Evolutionary conservation across 2,113 vertebrate species (phyloP).

Genomic region (Opisthocomus hoazin): DNA sequence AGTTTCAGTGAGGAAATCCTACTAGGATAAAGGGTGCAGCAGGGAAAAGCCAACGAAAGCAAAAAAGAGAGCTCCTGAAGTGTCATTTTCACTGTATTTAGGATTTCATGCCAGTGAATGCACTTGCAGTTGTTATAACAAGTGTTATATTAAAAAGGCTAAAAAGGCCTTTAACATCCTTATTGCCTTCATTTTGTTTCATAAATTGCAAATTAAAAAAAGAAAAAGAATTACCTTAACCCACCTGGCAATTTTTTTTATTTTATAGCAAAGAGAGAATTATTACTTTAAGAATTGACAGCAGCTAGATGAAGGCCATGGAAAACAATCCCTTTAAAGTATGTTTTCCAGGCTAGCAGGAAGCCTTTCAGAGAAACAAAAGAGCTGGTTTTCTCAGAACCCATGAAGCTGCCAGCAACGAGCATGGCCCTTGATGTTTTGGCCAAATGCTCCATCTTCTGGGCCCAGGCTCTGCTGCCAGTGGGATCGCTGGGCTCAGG

Average conservation of each 20-base stretch:
- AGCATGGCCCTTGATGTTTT: not conserved
- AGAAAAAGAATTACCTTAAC: not conserved
- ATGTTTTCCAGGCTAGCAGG: not conserved
- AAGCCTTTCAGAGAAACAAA: not conserved
- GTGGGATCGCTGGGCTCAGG: not conserved
- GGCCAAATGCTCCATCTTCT: not conserved
- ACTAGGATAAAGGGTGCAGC: not conserved
- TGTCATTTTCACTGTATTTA: not conserved
- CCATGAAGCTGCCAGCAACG: rapidly evolving
- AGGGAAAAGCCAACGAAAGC: not conserved
- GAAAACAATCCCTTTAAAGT: not conserved
- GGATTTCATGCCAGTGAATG: not conserved
- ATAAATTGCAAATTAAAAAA: not conserved
- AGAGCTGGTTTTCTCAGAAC: not conserved
- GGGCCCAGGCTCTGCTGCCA: not conserved
- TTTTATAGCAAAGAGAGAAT: not conserved
- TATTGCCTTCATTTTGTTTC: not conserved
- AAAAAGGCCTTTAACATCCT: not conserved
- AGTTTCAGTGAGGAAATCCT: not conserved
- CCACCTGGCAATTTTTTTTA: not conserved
- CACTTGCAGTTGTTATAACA: not conserved
- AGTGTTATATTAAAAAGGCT: not conserved
- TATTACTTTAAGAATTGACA: not conserved
- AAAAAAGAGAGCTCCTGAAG: not conserved
- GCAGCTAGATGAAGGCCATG: not conserved